These are phyloP conservation scores for Suillia variegata DNA, from an alignment of 2,888 invertebrate species.

Conservation along the genomic window DNA sequence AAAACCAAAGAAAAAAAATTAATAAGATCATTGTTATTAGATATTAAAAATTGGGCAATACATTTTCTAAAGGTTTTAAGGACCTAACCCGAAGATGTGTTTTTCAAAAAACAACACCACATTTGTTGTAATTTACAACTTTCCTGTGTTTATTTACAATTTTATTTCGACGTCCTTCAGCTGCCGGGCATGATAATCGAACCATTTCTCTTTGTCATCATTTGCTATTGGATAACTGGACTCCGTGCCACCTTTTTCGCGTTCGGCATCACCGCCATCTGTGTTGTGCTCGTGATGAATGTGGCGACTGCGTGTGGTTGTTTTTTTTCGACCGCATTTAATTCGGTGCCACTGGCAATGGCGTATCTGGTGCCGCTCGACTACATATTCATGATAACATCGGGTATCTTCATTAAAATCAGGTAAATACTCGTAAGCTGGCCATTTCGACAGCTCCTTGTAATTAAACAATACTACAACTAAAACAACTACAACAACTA, in stretches of 20 bases:
- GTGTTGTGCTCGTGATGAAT: slow-evolving; percentile 80
- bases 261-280: slow-evolving; percentile 71
- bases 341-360: slow-evolving; percentile 79
- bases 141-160: slow-evolving; percentile 5
- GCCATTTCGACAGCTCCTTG: not conserved
- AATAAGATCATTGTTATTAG: no score
- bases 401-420: slow-evolving; percentile 82
- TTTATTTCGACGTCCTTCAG: no score
- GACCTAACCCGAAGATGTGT: no score
- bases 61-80: no score
- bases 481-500: no score
- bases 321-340: slow-evolving; percentile 84
- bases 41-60: no score
- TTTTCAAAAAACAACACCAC: no score
- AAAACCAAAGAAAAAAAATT: no score
- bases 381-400: slow-evolving; percentile 84
- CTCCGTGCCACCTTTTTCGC: slow-evolving; percentile 71
- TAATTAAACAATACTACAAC: not conserved
- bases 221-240: slow-evolving; percentile 89
- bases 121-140: slow-evolving; percentile 6
- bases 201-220: slow-evolving; percentile 78
- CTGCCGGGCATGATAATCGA: slow-evolving; percentile 84
- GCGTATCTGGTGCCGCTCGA: slow-evolving; percentile 86
- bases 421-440: slow-evolving; percentile 65
- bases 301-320: slow-evolving; percentile 89